phyloP scores from a whole-genome alignment of 2,888 invertebrate genomes.

The Iphiclides podalirius region DNA sequence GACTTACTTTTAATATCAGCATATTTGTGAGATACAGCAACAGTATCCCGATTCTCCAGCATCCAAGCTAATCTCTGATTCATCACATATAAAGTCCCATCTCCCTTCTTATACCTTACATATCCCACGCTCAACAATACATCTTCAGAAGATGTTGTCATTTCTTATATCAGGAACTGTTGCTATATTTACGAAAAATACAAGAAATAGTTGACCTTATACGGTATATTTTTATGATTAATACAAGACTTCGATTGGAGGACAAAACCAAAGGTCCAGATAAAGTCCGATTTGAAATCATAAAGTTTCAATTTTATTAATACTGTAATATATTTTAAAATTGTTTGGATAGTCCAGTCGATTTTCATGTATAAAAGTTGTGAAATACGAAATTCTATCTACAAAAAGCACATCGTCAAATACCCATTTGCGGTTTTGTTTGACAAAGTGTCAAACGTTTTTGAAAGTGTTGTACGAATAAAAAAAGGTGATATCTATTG shows the following conservation, averaged over 20 bases:
- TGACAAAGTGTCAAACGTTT: constrained; percentile 50
- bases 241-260: constrained; percentile 10
- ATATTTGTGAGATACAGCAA: constrained; percentile 95
- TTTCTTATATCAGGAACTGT: constrained; percentile 43
- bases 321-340: constrained; percentile 1
- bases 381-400: constrained; percentile 48
- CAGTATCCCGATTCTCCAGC: constrained; percentile 94
- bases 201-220: constrained; percentile 17
- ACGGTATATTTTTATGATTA: constrained; percentile 18
- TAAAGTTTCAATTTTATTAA: constrained; percentile 2
- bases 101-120: constrained; percentile 97
- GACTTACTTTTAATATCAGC: constrained; percentile 96
- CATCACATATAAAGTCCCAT: constrained; percentile 97
- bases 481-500: constrained; percentile 4
- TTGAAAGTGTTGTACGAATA: constrained; percentile 13
- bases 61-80: constrained; percentile 98
- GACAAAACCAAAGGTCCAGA: constrained; percentile 3
- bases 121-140: constrained; percentile 94
- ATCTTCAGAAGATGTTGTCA: constrained; percentile 96
- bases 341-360: constrained; percentile 21
- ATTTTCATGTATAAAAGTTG: constrained; percentile 43
- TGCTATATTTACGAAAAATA: constrained; percentile 13
- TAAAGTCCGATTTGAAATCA: constrained; percentile 4
- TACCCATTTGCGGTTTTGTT: constrained; percentile 61
- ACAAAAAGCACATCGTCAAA: constrained; percentile 59